Conservation (phyloP, 1,140 invertebrate genomes). For the Polyergus mexicanus region DNA sequence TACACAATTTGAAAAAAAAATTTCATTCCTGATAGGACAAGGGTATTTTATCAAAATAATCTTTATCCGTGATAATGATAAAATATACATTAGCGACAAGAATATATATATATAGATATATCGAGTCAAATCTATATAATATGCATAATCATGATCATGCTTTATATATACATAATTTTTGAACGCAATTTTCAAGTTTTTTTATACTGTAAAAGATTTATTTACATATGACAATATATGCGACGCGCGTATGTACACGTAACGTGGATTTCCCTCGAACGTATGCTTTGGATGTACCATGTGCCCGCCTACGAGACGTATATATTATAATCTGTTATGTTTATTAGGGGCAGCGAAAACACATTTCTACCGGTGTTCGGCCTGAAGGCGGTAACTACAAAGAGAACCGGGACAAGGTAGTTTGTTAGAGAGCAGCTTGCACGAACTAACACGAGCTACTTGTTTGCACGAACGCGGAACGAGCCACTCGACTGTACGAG, state of each 20-base stretch:
- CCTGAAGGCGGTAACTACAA: slow-evolving; percentile 72
- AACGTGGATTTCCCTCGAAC: slow-evolving; percentile 39
- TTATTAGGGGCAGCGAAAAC: slow-evolving; percentile 73
- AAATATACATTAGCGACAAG: background rate
- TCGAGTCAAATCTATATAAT: background rate
- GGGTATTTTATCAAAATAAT: background rate
- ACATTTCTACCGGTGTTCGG: slow-evolving; percentile 71
- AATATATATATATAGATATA: background rate
- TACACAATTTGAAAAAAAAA: too few species aligned
- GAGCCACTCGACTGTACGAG: slow-evolving; percentile 66
- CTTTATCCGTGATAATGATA: background rate
- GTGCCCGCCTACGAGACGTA: slow-evolving; percentile 64
- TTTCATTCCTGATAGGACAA: background rate
- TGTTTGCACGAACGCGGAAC: slow-evolving; percentile 72
- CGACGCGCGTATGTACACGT: slow-evolving; percentile 42
- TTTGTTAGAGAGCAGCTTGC: slow-evolving; percentile 75
- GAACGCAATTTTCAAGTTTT: slow-evolving; percentile 5
- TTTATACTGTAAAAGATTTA: slow-evolving; percentile 56
- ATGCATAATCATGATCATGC: background rate
- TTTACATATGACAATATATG: slow-evolving; percentile 65
- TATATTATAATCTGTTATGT: slow-evolving; percentile 76
- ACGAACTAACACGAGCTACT: slow-evolving; percentile 76
- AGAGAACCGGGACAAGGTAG: slow-evolving; percentile 72
- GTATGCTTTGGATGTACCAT: slow-evolving; percentile 55
- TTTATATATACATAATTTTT: background rate